Evolutionary conservation across 2,888 invertebrate species (phyloP), one percentile per base, ranked within the genome.

Genomic region (Sarcophaga carnaria): DNA sequence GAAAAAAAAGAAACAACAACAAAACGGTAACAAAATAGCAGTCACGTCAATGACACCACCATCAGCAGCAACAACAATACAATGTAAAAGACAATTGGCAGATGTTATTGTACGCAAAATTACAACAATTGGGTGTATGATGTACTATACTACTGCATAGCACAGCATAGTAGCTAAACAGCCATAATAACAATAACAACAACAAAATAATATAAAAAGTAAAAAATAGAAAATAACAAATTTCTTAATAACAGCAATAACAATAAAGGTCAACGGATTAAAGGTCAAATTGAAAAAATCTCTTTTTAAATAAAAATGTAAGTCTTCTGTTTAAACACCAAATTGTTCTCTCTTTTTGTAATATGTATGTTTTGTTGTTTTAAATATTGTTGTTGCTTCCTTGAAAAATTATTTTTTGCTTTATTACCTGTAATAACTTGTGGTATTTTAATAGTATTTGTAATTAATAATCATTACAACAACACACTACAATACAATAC

Each of bases 221-320:
- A 62, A 71, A 63, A 79, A 59, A 27, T 2, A 67, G 10, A 8
- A 37, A 8, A 37, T 37, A 37, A 37, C 8, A 37, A 8, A 37
- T 37, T 37, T 37, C 8, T 8, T 10, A 37, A 37, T 37, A 37
- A 54, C 70, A 70, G 12, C 69, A 70, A 75, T 74, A 78, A 47
- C 69, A 77, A 71, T 81, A 87, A 87, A 87, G 87, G 87, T 87
- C 84, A 87, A 84, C 81, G 84, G 84, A 87, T 87, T 87, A 84
- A 87, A 87, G 87, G 87, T 87, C 87, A 87, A 76, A 87, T 86
- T 78, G 62, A 3, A 80, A 20, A 80, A 79, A 71, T 80, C 49
- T 76, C 76, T 72, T 47, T 10, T 8, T 22, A 47, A 74, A 75
- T 10, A 8, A 10, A 37, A 37, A 37, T 37, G 37, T 37, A 37